Base-by-base conservation (phyloP, 2,113 vertebrate species). In the Syrmaticus mikado region DNA sequence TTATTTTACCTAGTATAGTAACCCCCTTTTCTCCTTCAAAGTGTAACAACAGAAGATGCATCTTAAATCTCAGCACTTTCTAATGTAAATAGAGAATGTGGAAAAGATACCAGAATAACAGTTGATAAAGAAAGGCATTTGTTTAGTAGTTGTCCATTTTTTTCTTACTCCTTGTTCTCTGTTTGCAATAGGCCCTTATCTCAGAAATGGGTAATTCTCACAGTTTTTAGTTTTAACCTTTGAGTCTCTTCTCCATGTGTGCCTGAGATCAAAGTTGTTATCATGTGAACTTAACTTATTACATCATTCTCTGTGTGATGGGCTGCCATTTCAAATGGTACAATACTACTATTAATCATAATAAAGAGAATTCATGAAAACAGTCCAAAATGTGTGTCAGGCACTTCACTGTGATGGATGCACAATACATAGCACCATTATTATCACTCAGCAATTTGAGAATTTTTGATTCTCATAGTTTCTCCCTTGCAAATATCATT, bases 371-470 rank as follows among this genome's bases (percentile, higher is more conserved):
- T 66, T 64, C 46, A 64, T 62, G 68, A 96, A 95, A 93, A 85
- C 32, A 91, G 70, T 52, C 45, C 92, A 86, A 94, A 92, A 73
- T 81, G 71, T 1, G 6, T 78, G 86, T 88, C 82, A 93, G 91
- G 46, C 9, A 62, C 48, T 94, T 87, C 87, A 86, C 25, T 74
- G 77, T 96, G 94, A 97, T 89, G 82, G 78, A 96, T 95, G 93
- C 19, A 60, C 70, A 84, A 71, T 80, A 86, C 68, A 64, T 41
- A 78, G 41, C 25, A 81, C 75, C 66, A 36, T 81, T 92, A 92
- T 90, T 96, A 61, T 95, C 93, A 90, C 43, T 95, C 82, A 85
- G 32, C 70, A 90, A 83, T 53, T 91, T 87, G 87, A 95, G 82
- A 96, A 93, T 34, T 96, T 93, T 67, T 72, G 61, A 55, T 88